Percentiles rank a stretch among this genome's conserved stretches.
phyloP scores from a whole-genome alignment of 2,888 invertebrate species.

The Operophtera brumata region DNA sequence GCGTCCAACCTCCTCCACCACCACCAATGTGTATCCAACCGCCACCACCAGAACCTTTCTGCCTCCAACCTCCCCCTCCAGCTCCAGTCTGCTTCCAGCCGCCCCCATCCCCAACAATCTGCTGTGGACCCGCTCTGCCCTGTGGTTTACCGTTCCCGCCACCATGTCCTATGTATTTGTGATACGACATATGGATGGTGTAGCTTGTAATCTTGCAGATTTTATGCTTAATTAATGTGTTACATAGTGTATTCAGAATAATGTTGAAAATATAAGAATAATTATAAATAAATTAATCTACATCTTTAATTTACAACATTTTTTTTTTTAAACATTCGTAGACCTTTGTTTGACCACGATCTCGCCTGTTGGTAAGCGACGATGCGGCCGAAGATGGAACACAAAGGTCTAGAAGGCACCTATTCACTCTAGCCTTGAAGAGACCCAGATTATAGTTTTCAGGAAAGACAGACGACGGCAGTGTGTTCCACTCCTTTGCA shows the following conservation, averaged over 20 bases:
- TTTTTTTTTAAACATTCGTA: too few relatives aligned
- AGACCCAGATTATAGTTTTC: too few relatives aligned
- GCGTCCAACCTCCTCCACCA: slow-evolving; percentile 60
- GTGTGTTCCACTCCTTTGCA: too few relatives aligned
- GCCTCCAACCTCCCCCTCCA: slow-evolving; percentile 55
- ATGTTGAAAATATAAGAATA: neutral
- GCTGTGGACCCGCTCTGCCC: slow-evolving; percentile 35
- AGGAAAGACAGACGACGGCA: too few relatives aligned
- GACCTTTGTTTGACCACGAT: too few relatives aligned
- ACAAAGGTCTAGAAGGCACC: too few relatives aligned
- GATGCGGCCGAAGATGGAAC: too few relatives aligned
- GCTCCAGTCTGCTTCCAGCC: slow-evolving; percentile 50
- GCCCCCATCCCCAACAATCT: slow-evolving; percentile 37
- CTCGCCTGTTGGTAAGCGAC: too few relatives aligned
- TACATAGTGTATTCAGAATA: neutral
- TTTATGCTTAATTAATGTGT: neutral
- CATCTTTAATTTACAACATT: too few relatives aligned
- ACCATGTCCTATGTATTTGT: slow-evolving; percentile 41
- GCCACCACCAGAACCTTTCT: slow-evolving; percentile 61
- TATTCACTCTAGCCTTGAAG: too few relatives aligned
- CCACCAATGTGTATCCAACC: slow-evolving; percentile 59
- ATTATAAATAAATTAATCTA: neutral
- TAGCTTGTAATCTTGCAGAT: slow-evolving; percentile 4
- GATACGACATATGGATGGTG: slow-evolving; percentile 21
- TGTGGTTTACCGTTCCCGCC: slow-evolving; percentile 34